These are phyloP conservation scores for Aptenodytes patagonicus DNA, from an alignment of 2,113 vertebrate species.

Conservation along the genomic window DNA sequence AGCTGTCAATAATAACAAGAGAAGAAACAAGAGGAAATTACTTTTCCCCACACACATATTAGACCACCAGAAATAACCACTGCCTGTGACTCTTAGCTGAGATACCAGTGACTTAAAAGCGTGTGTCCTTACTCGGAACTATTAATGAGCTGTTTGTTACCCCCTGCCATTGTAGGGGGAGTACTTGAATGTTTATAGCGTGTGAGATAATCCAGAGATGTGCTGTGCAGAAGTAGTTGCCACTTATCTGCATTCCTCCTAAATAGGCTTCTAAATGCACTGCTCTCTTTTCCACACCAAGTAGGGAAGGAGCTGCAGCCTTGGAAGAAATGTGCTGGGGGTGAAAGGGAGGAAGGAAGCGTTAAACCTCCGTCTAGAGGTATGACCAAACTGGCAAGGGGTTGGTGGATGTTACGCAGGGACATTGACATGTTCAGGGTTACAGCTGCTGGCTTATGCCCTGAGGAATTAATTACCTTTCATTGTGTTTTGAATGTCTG, in stretches of 20 bases:
- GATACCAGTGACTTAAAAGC: neutral
- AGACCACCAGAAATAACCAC: constrained; percentile 11
- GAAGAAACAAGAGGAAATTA: neutral
- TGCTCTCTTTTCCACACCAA: constrained; percentile 57
- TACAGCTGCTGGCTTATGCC: neutral
- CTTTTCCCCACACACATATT: neutral
- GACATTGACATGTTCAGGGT: neutral
- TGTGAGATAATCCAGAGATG: constrained; percentile 60
- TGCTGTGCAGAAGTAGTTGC: constrained; percentile 29
- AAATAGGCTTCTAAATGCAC: constrained; percentile 16
- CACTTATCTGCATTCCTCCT: constrained; percentile 62
- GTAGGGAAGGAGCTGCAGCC: constrained; percentile 49
- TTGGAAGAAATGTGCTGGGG: neutral
- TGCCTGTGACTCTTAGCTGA: neutral
- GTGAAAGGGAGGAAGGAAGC: constrained; percentile 1
- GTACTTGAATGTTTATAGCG: neutral
- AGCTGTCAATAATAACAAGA: neutral
- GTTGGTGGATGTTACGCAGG: neutral
- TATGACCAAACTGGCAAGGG: neutral
- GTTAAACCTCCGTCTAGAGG: neutral
- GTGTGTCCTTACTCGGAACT: neutral
- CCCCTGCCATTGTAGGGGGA: neutral
- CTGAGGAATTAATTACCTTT: neutral
- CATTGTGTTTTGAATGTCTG: neutral
- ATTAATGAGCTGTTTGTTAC: constrained; percentile 52